These are phyloP conservation scores for Circaetus gallicus DNA, from an alignment of 2,113 vertebrate genomes.

Conservation along the genomic window DNA sequence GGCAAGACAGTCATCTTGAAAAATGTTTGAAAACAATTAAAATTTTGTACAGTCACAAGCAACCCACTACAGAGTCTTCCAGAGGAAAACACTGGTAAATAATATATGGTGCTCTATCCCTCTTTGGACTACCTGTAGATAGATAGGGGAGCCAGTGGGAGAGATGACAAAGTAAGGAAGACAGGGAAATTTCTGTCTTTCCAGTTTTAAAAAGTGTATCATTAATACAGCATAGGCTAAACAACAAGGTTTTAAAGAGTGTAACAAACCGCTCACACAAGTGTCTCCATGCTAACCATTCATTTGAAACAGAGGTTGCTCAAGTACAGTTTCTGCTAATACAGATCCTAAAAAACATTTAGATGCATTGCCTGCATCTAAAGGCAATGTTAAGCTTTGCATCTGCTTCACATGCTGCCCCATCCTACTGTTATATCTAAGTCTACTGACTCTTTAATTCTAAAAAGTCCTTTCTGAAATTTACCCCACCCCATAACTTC, in stretches of 20 bases:
- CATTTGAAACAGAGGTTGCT: background rate
- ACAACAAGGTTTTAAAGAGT: background rate
- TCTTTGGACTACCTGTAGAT: background rate
- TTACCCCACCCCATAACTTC: background rate
- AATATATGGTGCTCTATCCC: background rate
- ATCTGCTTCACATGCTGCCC: background rate
- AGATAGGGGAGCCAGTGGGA: background rate
- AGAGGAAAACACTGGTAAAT: background rate
- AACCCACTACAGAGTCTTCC: background rate
- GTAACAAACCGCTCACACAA: background rate
- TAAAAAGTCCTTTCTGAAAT: background rate
- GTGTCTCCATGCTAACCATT: background rate
- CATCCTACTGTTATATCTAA: accelerated
- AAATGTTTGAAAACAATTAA: background rate
- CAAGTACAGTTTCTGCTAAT: background rate
- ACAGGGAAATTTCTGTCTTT: background rate
- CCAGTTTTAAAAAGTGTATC: background rate
- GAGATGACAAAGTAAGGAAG: background rate
- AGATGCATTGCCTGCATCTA: background rate
- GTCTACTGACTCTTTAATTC: background rate
- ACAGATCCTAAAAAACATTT: background rate
- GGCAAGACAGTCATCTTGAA: background rate
- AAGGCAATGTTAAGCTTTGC: background rate
- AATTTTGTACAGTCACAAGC: background rate
- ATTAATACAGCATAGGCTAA: background rate